Evolutionary conservation across 2,797 vertebrate species (phyloP).

Genomic region (Manis pentadactyla): DNA sequence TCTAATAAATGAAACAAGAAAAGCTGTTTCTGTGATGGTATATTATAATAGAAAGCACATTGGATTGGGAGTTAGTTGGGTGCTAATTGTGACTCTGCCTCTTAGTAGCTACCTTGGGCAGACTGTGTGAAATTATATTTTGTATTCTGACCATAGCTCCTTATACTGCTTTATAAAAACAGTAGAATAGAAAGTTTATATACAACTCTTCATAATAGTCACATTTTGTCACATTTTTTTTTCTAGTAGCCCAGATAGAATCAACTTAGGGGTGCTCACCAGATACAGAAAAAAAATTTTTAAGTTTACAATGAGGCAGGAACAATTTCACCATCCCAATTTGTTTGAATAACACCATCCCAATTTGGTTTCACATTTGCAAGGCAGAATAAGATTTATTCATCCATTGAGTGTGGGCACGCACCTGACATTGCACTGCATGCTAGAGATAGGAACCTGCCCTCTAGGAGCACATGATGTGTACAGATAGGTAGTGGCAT

Average conservation of each 20-base stretch:
- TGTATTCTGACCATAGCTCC: slow-evolving; percentile 15
- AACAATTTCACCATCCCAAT: not conserved
- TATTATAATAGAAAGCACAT: slow-evolving; percentile 18
- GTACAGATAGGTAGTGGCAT: not conserved
- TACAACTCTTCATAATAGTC: slow-evolving; percentile 10
- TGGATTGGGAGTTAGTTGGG: not conserved
- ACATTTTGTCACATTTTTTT: slow-evolving; percentile 42
- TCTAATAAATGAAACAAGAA: slow-evolving; percentile 20
- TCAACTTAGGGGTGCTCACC: slow-evolving; percentile 21
- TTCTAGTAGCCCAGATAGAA: not conserved
- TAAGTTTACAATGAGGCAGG: not conserved
- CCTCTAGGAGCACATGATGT: not conserved
- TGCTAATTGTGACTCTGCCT: not conserved
- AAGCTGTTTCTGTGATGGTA: slow-evolving; percentile 9
- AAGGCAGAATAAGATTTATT: slow-evolving; percentile 46
- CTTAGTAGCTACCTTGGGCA: slow-evolving; percentile 40
- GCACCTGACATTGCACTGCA: not conserved
- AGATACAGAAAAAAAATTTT: not conserved
- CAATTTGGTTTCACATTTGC: slow-evolving; percentile 46
- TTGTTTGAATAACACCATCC: slow-evolving; percentile 30
- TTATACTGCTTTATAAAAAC: slow-evolving; percentile 33
- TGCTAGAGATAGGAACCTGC: not conserved
- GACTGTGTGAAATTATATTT: slow-evolving; percentile 16
- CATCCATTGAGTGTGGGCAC: not conserved
- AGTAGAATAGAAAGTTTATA: slow-evolving; percentile 32